Conservation (phyloP, 2,797 vertebrate species). For the Sciurus vulgaris region DNA sequence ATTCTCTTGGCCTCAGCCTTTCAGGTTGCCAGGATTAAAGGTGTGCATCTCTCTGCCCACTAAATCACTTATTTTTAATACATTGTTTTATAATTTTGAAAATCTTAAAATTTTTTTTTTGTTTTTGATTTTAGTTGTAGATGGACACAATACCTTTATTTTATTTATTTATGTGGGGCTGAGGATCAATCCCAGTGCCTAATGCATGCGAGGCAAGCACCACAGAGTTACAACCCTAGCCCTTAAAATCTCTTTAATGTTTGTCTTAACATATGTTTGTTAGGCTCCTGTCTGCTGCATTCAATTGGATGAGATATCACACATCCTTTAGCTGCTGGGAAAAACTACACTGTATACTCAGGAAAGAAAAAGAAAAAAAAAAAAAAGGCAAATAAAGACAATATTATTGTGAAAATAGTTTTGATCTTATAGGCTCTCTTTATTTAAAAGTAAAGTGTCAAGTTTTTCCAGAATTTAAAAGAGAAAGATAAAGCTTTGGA, state of each 20-base stretch:
- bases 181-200: no score
- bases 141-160: no score
- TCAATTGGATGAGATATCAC: constrained; percentile 15
- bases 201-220: no score
- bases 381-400: neutral
- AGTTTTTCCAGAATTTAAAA: constrained; percentile 41
- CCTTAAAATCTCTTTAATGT: neutral
- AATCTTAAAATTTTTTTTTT: neutral
- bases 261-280: neutral
- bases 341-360: neutral
- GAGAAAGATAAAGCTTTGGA: constrained; percentile 16
- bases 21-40: no score
- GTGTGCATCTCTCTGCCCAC: no score
- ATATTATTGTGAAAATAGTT: constrained; percentile 49
- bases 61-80: neutral
- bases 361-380: constrained; percentile 35
- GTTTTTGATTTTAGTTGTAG: no score
- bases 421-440: neutral
- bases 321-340: neutral
- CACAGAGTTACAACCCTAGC: no score
- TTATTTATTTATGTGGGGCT: no score
- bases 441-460: constrained; percentile 13
- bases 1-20: no score
- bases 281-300: neutral
- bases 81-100: constrained; percentile 54